phyloP scores from a whole-genome alignment of 2,888 invertebrate species.

The Dexiosoma caninum region DNA sequence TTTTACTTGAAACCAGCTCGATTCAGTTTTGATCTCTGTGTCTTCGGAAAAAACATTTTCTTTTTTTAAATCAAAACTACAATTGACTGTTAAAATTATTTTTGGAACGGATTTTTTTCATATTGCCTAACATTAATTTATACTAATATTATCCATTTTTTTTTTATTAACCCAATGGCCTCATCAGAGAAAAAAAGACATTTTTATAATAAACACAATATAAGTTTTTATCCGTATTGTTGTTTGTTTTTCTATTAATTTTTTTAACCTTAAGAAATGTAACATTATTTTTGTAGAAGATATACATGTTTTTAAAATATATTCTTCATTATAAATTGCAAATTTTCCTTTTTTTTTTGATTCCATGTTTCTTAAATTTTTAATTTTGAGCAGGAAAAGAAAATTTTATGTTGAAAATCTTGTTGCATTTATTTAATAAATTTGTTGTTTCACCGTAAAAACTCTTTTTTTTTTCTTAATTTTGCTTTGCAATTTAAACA shows the following conservation, averaged over 20 bases:
- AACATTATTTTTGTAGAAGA: too few species aligned
- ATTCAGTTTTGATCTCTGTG: constrained; percentile 57
- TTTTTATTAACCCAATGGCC: constrained; percentile 23
- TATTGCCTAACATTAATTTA: not conserved
- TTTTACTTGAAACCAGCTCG: constrained; percentile 35
- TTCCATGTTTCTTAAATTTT: not conserved
- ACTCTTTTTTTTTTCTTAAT: constrained; percentile 6
- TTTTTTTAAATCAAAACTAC: constrained; percentile 29
- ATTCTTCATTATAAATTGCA: not conserved
- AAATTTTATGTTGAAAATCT: constrained; percentile 17
- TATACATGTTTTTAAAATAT: not conserved
- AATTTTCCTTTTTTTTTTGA: not conserved
- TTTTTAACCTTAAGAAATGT: too few species aligned
- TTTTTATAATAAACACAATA: constrained; percentile 35
- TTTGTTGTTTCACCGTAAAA: constrained; percentile 10
- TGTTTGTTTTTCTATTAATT: constrained; percentile 16
- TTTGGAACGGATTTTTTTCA: constrained; percentile 18
- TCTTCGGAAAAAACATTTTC: not conserved
- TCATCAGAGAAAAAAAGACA: constrained; percentile 52
- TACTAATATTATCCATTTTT: constrained; percentile 23
- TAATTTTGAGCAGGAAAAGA: not conserved
- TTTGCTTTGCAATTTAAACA: constrained; percentile 43
- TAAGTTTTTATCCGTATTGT: constrained; percentile 17
- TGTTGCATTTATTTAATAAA: constrained; percentile 54
- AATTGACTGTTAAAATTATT: constrained; percentile 18